Percentiles rank a stretch among this genome's conserved stretches.
These are phyloP conservation scores for Gandaritis pyraliata DNA, from an alignment of 2,888 invertebrate genomes.

Conservation along the genomic window DNA sequence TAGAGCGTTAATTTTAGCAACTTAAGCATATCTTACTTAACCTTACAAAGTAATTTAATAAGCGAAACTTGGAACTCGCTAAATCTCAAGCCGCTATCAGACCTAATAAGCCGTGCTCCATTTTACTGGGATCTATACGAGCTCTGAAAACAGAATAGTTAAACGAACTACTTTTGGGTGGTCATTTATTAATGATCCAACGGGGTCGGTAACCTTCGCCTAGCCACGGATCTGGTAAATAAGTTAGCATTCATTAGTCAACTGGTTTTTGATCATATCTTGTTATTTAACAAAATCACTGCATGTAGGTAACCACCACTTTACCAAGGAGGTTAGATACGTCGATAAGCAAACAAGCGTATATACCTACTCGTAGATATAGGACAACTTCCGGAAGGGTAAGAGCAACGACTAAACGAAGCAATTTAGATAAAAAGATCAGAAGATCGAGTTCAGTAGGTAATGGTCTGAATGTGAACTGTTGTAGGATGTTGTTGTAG, in stretches of 20 bases:
- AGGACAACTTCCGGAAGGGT: too few species aligned
- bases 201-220: constrained; percentile 3
- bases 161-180: constrained; percentile 38
- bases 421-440: too few species aligned
- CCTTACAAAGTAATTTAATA: constrained; percentile 22
- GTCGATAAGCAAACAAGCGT: too few species aligned
- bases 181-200: constrained; percentile 29
- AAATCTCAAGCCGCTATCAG: constrained; percentile 23
- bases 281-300: too few species aligned
- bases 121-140: constrained; percentile 26
- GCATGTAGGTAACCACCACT: too few species aligned
- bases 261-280: not conserved
- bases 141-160: constrained; percentile 36
- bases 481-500: too few species aligned
- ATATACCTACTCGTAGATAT: too few species aligned
- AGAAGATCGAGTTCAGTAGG: too few species aligned
- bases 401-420: too few species aligned
- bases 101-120: constrained; percentile 30
- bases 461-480: too few species aligned
- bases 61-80: constrained; percentile 1
- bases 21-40: not conserved
- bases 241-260: not conserved
- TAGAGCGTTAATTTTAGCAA: not conserved
- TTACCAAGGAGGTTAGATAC: too few species aligned
- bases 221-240: not conserved